Percentiles rank a stretch among this genome's conserved stretches.
These are phyloP conservation scores for Trachelipus rathkii DNA, from an alignment of 1,140 invertebrate species.

Conservation along the genomic window DNA sequence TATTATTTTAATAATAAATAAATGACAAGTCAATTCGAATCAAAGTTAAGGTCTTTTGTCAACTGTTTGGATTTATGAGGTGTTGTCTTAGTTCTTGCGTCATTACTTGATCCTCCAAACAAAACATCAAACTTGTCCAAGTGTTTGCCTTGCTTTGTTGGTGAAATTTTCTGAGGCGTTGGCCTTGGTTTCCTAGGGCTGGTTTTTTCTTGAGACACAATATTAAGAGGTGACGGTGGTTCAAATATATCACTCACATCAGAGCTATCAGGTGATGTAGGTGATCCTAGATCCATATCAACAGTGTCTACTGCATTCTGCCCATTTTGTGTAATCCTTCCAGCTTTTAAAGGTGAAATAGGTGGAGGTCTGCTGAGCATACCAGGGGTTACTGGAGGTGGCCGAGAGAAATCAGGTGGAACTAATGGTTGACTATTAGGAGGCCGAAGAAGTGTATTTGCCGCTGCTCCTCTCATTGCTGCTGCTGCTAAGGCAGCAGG, in stretches of 20 bases:
- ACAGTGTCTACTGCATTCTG: slow-evolving; percentile 53
- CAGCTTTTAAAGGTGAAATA: slow-evolving; percentile 32
- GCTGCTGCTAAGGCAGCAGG: slow-evolving; percentile 35
- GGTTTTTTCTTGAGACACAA: slow-evolving; percentile 36
- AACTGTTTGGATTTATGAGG: background rate
- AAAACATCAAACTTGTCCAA: slow-evolving; percentile 22
- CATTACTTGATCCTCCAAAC: slow-evolving; percentile 18
- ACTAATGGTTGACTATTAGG: slow-evolving; percentile 36
- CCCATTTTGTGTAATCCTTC: slow-evolving; percentile 44
- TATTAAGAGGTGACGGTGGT: slow-evolving; percentile 58
- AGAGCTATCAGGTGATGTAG: slow-evolving; percentile 62
- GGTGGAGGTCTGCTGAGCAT: slow-evolving; percentile 39
- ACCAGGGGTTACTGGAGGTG: slow-evolving; percentile 38
- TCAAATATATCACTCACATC: slow-evolving; percentile 81
- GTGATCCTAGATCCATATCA: slow-evolving; percentile 61
- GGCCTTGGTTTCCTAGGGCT: slow-evolving; percentile 13
- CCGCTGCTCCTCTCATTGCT: slow-evolving; percentile 27
- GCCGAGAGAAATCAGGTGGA: slow-evolving; percentile 41
- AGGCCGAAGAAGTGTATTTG: slow-evolving; percentile 29
- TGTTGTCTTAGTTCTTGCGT: slow-evolving; percentile 1
- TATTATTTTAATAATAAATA: too few relatives aligned
- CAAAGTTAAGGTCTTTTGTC: background rate
- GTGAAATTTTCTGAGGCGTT: background rate
- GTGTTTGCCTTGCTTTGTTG: slow-evolving; percentile 25
- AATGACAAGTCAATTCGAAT: too few relatives aligned